phyloP scores from a whole-genome alignment of 2,113 vertebrate genomes.

The Calonectris borealis region DNA sequence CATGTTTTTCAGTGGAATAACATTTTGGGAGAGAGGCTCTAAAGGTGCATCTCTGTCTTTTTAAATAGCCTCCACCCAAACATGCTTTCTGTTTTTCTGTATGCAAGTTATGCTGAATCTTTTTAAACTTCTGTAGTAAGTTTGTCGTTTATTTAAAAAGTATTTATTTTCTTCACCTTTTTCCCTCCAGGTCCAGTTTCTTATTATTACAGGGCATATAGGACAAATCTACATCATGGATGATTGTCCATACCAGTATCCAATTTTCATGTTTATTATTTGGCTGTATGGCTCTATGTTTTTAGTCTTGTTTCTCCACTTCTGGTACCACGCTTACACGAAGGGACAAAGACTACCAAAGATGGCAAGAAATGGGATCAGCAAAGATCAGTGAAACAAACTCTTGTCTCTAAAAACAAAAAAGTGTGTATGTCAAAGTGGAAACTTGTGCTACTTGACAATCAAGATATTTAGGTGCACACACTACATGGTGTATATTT shows the following conservation, averaged over 20 bases:
- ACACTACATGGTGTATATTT: slow-evolving; percentile 58
- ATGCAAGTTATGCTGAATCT: background rate
- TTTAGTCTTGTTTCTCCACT: slow-evolving; percentile 93
- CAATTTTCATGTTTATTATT: slow-evolving; percentile 93
- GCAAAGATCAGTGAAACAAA: slow-evolving; percentile 81
- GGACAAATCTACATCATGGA: slow-evolving; percentile 91
- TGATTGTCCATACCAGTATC: slow-evolving; percentile 90
- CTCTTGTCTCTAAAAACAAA: background rate
- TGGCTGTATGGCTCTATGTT: slow-evolving; percentile 86
- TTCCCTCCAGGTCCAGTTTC: slow-evolving; percentile 88
- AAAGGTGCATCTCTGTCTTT: background rate
- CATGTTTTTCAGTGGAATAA: background rate
- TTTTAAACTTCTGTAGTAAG: background rate
- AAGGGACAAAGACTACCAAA: slow-evolving; percentile 93
- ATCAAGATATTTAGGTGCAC: slow-evolving; percentile 68
- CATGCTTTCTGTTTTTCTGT: background rate
- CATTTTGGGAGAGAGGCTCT: background rate
- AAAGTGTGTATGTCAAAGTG: background rate
- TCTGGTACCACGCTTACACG: slow-evolving; percentile 97
- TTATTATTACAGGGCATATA: slow-evolving; percentile 86
- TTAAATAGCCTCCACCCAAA: background rate
- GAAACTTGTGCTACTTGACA: slow-evolving; percentile 71
- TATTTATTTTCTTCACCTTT: background rate
- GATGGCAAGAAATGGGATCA: slow-evolving; percentile 76
- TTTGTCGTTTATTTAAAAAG: background rate